Evolutionary conservation across 2,113 vertebrate genomes (phyloP).

Genomic region (Catharus fuscescens): DNA sequence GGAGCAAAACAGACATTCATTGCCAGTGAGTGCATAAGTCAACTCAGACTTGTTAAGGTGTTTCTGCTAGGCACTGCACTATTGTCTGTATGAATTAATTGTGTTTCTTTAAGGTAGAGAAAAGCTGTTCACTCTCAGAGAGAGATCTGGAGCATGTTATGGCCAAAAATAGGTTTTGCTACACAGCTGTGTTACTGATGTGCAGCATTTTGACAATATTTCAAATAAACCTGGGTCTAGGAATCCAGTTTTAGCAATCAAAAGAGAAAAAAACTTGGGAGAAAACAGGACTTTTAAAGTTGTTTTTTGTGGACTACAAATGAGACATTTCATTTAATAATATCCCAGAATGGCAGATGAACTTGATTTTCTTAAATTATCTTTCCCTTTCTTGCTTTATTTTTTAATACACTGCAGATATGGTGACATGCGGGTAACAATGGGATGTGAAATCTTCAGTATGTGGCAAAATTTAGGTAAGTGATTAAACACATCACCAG

Average conservation of each 20-base stretch:
- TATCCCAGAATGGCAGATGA: background rate
- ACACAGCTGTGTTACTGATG: background rate
- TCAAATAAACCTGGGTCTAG: background rate
- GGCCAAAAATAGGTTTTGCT: background rate
- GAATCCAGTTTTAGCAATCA: background rate
- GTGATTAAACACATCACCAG: background rate
- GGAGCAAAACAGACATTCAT: background rate
- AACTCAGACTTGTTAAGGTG: background rate
- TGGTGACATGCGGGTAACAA: conserved; percentile 99
- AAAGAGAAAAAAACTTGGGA: background rate
- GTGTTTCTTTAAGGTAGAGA: background rate
- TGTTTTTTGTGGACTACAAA: background rate
- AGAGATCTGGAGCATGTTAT: background rate
- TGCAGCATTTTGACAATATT: background rate
- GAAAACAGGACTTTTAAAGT: background rate
- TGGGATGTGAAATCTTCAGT: conserved; percentile 99
- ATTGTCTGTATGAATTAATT: background rate
- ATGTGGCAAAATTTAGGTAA: conserved; percentile 99
- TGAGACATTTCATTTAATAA: background rate
- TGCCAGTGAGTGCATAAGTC: background rate
- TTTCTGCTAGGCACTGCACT: background rate
- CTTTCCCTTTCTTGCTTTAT: background rate
- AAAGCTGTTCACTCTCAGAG: background rate
- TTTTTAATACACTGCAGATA: conserved; percentile 80
- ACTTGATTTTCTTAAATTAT: background rate